Evolutionary conservation across 2,113 vertebrate genomes (phyloP).

Genomic region (Colius striatus): DNA sequence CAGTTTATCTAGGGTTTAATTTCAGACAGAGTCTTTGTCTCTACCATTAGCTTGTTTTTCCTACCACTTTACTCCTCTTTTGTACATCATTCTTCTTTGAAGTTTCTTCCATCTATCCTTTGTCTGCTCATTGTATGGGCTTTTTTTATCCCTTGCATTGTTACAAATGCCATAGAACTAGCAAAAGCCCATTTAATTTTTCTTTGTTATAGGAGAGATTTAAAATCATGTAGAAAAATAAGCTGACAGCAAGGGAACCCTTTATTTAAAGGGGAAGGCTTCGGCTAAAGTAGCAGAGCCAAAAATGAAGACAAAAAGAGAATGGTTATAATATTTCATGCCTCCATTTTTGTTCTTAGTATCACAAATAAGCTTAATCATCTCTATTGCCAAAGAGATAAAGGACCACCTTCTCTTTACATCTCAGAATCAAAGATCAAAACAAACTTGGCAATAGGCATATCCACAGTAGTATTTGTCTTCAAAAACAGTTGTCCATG

Average conservation of each 20-base stretch:
- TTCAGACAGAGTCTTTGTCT: background rate
- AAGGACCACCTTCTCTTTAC: background rate
- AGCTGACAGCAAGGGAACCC: background rate
- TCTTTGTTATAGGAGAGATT: background rate
- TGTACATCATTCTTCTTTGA: background rate
- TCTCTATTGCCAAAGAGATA: background rate
- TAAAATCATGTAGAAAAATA: background rate
- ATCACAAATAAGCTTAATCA: background rate
- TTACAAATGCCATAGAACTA: background rate
- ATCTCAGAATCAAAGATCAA: background rate
- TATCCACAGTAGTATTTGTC: background rate
- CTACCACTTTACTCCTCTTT: background rate
- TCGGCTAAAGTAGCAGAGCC: background rate
- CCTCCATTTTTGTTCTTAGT: background rate
- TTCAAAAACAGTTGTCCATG: background rate
- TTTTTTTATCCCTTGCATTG: background rate
- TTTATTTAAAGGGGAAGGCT: background rate
- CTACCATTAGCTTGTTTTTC: background rate
- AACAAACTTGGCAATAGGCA: background rate
- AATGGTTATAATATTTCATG: background rate
- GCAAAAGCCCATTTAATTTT: background rate
- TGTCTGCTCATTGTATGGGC: background rate
- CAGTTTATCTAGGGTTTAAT: background rate
- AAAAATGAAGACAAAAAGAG: background rate
- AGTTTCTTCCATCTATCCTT: background rate